Evolutionary conservation across 2,797 vertebrate species (phyloP), one percentile per base, ranked within the genome.

Genomic region (Sebastes jordani): DNA sequence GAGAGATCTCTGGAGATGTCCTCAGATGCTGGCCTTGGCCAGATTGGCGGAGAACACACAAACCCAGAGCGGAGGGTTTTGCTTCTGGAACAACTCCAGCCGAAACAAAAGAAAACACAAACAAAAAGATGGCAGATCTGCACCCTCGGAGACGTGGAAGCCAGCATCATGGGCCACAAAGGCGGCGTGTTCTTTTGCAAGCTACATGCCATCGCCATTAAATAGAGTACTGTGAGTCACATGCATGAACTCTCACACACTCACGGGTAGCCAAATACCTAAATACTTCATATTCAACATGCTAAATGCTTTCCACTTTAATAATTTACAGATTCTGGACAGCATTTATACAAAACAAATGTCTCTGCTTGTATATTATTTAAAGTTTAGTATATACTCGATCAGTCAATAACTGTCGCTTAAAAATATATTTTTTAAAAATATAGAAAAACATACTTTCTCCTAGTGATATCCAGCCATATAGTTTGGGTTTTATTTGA

Each of bases 1-100:
- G 34, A 69, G 32, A 58, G 62, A 42, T 81, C 86, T 74, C 63
- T 29, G 25, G 71, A 81, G 81, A 80, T 74, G 61, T 58, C 61
- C 20, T 42, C 29, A 14, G 77, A 72, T 27, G 34, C 23, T 52
- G 54, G 56, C 23, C 32, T 73, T 9, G 10, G 32, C 66, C 60
- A 71, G 58, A 67, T 54, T 85, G 84, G 62, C 58, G 18, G 66
- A 10, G 3, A 27, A 65, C 14, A 34, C 6, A 16, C 27, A 38
- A 36, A 78, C 63, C 42, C 23, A 46, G 38, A 54, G 38, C 7
- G 6, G 64, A 46, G 64, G 56, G 36, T 7, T 38, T 46, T 16
- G 55, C 23, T 67, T 63, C 56, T 70, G 61, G 74, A 72, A 49
- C 63, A 46, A 69, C 62, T 82, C 62, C 54, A 58, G 34, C n/a